Percentiles rank a stretch among this genome's conserved stretches.
Conservation (phyloP, 2,113 vertebrate genomes). For the Amia ocellicauda region DNA sequence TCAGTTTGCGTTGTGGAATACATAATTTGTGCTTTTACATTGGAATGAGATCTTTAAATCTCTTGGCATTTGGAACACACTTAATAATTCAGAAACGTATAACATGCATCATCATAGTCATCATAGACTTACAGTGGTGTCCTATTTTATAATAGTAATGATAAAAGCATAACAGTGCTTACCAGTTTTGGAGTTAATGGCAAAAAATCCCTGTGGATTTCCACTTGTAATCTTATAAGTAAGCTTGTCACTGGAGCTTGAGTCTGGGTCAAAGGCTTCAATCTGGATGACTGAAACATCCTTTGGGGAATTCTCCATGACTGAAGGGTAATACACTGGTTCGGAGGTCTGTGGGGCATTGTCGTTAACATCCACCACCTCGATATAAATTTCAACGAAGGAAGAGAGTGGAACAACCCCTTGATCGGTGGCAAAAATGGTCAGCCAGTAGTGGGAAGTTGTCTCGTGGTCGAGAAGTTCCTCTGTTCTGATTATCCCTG, state of each 20-base stretch:
- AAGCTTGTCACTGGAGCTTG: constrained; percentile 80
- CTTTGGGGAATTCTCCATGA: constrained; percentile 93
- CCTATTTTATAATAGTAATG: too few species aligned
- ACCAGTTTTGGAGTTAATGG: constrained; percentile 86
- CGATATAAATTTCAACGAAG: constrained; percentile 87
- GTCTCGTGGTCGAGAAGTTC: constrained; percentile 88
- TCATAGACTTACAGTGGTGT: too few species aligned
- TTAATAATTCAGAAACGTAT: too few species aligned
- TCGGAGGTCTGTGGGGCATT: constrained; percentile 90
- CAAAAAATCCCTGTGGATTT: constrained; percentile 97
- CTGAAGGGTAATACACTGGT: constrained; percentile 89
- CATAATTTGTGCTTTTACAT: too few species aligned
- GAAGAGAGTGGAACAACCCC: constrained; percentile 87
- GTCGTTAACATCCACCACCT: constrained; percentile 93
- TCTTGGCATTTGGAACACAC: too few species aligned
- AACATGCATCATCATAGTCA: too few species aligned
- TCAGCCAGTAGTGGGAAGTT: constrained; percentile 90
- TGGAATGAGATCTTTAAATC: too few species aligned
- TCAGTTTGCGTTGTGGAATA: too few species aligned
- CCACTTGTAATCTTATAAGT: constrained; percentile 90
- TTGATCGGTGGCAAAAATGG: constrained; percentile 86
- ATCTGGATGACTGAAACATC: constrained; percentile 89
- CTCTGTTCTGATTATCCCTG: constrained; percentile 82
- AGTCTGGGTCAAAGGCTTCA: constrained; percentile 88
- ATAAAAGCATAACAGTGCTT: too few species aligned